Conservation (phyloP, 1,140 invertebrate genomes). For the Amyelois transitella region DNA sequence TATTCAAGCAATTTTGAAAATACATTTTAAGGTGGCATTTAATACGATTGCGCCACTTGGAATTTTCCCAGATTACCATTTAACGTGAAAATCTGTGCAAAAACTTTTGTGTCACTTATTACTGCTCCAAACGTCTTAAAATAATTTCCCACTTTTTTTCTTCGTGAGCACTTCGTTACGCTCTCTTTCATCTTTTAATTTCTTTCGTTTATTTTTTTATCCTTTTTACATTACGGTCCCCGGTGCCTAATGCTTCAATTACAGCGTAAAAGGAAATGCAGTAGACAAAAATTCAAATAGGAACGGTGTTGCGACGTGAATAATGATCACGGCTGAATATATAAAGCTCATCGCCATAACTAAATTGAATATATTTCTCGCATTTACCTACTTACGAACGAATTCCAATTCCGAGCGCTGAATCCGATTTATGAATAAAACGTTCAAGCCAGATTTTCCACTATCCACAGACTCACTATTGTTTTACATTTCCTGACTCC, state of each 20-base stretch:
- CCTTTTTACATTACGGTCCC: conserved; percentile 29
- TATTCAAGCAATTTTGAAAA: conserved; percentile 8
- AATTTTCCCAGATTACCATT: conserved; percentile 35
- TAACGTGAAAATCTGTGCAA: conserved; percentile 37
- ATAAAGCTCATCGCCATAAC: conserved; percentile 1
- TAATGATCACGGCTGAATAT: conserved; percentile 7
- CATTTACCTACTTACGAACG: conserved; percentile 6
- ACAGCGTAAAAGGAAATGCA: conserved; percentile 23
- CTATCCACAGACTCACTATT: not conserved
- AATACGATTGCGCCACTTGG: conserved; percentile 32
- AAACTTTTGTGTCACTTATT: conserved; percentile 42
- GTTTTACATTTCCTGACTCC: not conserved
- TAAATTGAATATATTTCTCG: conserved; percentile 9
- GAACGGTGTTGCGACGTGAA: conserved; percentile 14
- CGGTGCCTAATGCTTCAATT: conserved; percentile 31
- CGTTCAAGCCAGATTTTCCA: conserved; percentile 4
- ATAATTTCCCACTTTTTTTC: conserved; percentile 55
- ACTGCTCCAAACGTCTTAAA: conserved; percentile 41
- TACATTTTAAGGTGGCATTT: conserved; percentile 28
- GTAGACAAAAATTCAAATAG: conserved; percentile 22
- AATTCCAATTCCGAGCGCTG: conserved; percentile 8
- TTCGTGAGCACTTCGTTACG: conserved; percentile 48
- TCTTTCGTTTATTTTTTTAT: conserved; percentile 42
- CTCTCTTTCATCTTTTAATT: conserved; percentile 53
- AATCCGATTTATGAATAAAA: conserved; percentile 9